Conservation (phyloP, 2,888 invertebrate genomes). For the Agonopterix subpropinquella region DNA sequence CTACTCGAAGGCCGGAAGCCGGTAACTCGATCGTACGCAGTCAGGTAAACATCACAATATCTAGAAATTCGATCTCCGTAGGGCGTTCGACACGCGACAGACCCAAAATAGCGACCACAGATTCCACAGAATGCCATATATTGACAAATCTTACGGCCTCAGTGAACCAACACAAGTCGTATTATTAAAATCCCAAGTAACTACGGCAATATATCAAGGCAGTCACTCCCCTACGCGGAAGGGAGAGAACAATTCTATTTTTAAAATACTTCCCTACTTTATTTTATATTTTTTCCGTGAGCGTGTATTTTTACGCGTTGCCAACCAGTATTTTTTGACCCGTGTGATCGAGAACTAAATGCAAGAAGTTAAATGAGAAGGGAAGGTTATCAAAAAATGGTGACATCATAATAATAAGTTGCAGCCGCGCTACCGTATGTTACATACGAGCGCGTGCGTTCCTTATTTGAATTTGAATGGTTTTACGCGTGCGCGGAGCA, state of each 20-base stretch:
- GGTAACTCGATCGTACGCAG: slow-evolving; percentile 34
- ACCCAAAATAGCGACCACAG: slow-evolving; percentile 52
- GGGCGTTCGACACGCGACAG: slow-evolving; percentile 48
- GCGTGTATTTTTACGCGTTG: slow-evolving; percentile 55
- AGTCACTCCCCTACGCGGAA: slow-evolving; percentile 56
- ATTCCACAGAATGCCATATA: slow-evolving; percentile 58
- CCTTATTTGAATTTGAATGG: slow-evolving; percentile 48
- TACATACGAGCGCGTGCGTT: slow-evolving; percentile 54
- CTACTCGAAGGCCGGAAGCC: slow-evolving; percentile 14
- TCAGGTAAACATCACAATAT: slow-evolving; percentile 54
- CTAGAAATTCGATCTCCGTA: slow-evolving; percentile 48
- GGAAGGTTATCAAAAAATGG: slow-evolving; percentile 44
- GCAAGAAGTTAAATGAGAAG: slow-evolving; percentile 2
- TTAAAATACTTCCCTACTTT: slow-evolving; percentile 70
- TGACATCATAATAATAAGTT: slow-evolving; percentile 60
- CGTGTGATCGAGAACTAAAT: neutral
- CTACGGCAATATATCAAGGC: slow-evolving; percentile 68
- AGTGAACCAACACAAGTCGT: slow-evolving; percentile 68
- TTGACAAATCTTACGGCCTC: slow-evolving; percentile 74
- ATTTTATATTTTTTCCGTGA: slow-evolving; percentile 68
- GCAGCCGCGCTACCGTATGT: slow-evolving; percentile 53
- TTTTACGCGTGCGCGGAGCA: slow-evolving; percentile 47
- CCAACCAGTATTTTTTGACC: slow-evolving; percentile 32
- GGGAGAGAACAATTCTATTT: slow-evolving; percentile 63
- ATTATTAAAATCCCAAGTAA: slow-evolving; percentile 74